phyloP scores from a whole-genome alignment of 1,140 invertebrate genomes.

The Drosophila punjabiensis region DNA sequence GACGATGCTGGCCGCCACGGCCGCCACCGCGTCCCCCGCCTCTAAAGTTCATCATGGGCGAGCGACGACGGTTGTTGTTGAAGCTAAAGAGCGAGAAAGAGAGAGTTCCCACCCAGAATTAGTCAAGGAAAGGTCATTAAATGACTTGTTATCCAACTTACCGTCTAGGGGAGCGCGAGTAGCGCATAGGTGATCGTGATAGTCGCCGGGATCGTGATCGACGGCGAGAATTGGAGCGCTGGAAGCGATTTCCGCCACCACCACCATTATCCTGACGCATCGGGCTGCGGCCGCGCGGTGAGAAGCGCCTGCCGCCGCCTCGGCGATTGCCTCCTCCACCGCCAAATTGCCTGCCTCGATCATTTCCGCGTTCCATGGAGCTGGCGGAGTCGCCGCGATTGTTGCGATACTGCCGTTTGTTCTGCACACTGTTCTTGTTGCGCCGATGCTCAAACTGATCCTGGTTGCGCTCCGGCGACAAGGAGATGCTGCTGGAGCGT shows the following conservation, averaged over 20 bases:
- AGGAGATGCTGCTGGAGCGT: constrained; percentile 77
- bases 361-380: constrained; percentile 80
- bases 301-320: constrained; percentile 69
- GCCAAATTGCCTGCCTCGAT: constrained; percentile 64
- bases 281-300: constrained; percentile 72
- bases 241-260: constrained; percentile 64
- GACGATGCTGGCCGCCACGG: constrained; percentile 52
- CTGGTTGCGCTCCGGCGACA: constrained; percentile 86
- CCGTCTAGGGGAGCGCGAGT: constrained; percentile 80
- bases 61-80: constrained; percentile 77
- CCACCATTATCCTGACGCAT: constrained; percentile 75
- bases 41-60: constrained; percentile 74
- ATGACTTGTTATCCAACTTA: constrained; percentile 12
- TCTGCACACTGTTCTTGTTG: constrained; percentile 92
- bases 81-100: constrained; percentile 60
- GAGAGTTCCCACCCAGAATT: background rate
- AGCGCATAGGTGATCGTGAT: constrained; percentile 79
- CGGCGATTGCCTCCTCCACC: constrained; percentile 37
- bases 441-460: constrained; percentile 90
- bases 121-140: background rate
- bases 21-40: constrained; percentile 66
- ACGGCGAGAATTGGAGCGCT: constrained; percentile 76
- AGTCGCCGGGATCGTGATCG: constrained; percentile 78
- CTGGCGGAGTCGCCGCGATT: constrained; percentile 93
- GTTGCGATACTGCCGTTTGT: constrained; percentile 94